A percentile compares a stretch with the other conserved stretches of the same genome.
phyloP scores from a whole-genome alignment of 2,113 vertebrate species.

The Dissostichus mawsoni region DNA sequence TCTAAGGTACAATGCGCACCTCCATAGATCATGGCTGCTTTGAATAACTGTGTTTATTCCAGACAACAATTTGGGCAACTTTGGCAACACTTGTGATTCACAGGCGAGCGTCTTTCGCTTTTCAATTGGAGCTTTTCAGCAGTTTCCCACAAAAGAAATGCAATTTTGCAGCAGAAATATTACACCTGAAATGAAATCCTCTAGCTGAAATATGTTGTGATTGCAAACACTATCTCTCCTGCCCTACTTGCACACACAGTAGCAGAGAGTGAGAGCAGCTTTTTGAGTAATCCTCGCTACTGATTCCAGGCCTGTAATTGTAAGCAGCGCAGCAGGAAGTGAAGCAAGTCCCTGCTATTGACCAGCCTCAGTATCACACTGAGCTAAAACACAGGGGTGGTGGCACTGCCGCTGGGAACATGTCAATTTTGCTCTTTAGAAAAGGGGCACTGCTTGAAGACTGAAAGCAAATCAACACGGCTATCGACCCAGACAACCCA shows the following conservation, averaged over 20 bases:
- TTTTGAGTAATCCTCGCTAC: slow-evolving; percentile 62
- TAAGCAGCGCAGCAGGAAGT: slow-evolving; percentile 75
- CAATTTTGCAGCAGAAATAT: slow-evolving; percentile 65
- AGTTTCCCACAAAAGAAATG: slow-evolving; percentile 58
- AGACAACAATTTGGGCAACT: slow-evolving; percentile 50
- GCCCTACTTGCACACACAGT: slow-evolving; percentile 7
- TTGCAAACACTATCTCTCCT: slow-evolving; percentile 39
- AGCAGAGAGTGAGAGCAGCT: slow-evolving; percentile 14
- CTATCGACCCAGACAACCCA: slow-evolving; percentile 76
- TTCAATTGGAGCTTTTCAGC: slow-evolving; percentile 58
- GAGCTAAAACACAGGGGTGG: slow-evolving; percentile 73
- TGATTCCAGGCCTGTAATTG: slow-evolving; percentile 71
- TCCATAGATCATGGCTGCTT: slow-evolving; percentile 28
- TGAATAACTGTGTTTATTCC: slow-evolving; percentile 59
- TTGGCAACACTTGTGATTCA: slow-evolving; percentile 54
- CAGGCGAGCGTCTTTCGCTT: slow-evolving; percentile 31
- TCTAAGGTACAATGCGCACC: slow-evolving; percentile 15
- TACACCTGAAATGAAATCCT: slow-evolving; percentile 68
- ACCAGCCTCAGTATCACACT: slow-evolving; percentile 59
- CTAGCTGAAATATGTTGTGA: slow-evolving; percentile 60
- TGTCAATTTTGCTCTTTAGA: slow-evolving; percentile 84
- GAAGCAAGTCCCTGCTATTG: slow-evolving; percentile 73
- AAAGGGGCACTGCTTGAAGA: slow-evolving; percentile 74
- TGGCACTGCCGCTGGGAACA: slow-evolving; percentile 73
- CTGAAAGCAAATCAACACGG: slow-evolving; percentile 79